Evolutionary conservation across 2,113 vertebrate species (phyloP).

Genomic region (Canis aureus): DNA sequence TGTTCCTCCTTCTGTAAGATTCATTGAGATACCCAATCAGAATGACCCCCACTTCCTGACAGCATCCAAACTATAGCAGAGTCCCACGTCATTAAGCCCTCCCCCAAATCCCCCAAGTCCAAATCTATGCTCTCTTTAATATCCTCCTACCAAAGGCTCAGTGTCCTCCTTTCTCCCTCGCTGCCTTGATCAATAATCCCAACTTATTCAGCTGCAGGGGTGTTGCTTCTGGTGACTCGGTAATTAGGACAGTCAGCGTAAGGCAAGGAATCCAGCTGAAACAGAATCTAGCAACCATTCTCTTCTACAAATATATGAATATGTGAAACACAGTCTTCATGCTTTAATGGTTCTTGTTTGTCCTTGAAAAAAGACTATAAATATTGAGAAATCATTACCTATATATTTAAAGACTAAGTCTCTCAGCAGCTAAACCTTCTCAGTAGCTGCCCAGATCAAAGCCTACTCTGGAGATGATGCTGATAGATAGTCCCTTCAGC

Average conservation of each 20-base stretch:
- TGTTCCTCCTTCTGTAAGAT: neutral
- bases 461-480: neutral
- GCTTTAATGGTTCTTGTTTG: neutral
- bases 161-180: neutral
- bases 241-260: neutral
- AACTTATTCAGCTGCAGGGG: neutral
- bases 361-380: slow-evolving; percentile 9
- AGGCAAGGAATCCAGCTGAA: neutral
- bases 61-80: neutral
- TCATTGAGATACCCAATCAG: neutral
- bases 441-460: neutral
- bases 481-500: neutral
- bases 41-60: neutral
- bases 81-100: neutral
- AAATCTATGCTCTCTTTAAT: neutral
- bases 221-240: neutral
- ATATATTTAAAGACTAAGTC: neutral
- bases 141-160: neutral
- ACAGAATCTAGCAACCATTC: neutral
- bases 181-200: neutral
- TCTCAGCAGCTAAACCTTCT: neutral
- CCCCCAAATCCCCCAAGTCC: neutral
- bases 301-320: neutral
- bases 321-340: neutral
- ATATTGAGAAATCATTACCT: neutral